Evolutionary conservation across 2,888 invertebrate genomes (phyloP).

Genomic region (Syritta pipiens): DNA sequence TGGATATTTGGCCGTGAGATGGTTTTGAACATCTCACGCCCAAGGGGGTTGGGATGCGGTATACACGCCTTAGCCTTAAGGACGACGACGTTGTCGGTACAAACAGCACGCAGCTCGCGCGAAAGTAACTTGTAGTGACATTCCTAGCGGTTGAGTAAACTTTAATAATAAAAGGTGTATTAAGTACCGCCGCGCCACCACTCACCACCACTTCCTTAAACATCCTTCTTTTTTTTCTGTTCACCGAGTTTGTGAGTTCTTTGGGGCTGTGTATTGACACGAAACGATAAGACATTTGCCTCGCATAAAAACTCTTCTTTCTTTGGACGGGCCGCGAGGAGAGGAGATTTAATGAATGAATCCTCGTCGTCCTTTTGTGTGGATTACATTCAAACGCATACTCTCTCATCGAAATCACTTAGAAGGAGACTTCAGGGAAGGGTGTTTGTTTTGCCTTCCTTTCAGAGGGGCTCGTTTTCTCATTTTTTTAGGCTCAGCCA

Average conservation of each 20-base stretch:
- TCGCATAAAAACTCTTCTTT: slow-evolving; percentile 30
- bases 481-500: slow-evolving; percentile 35
- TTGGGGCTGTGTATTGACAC: slow-evolving; percentile 45
- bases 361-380: slow-evolving; percentile 21
- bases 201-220: not conserved
- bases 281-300: slow-evolving; percentile 17
- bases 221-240: slow-evolving; percentile 26
- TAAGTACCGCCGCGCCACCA: slow-evolving; percentile 28
- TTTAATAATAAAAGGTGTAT: slow-evolving; percentile 63
- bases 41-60: not conserved
- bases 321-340: slow-evolving; percentile 7
- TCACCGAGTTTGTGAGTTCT: not conserved
- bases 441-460: slow-evolving; percentile 41
- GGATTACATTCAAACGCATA: slow-evolving; percentile 50
- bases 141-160: slow-evolving; percentile 46
- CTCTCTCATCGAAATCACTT: slow-evolving; percentile 22
- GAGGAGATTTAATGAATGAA: slow-evolving; percentile 51
- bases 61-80: slow-evolving; percentile 31
- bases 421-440: not conserved
- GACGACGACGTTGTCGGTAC: no score
- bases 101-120: not conserved
- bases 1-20: slow-evolving; percentile 45
- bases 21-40: slow-evolving; percentile 2
- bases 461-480: slow-evolving; percentile 23
- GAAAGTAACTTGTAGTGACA: not conserved